Base-by-base conservation (phyloP, 2,113 vertebrate species). In the Melanerpes formicivorus region DNA sequence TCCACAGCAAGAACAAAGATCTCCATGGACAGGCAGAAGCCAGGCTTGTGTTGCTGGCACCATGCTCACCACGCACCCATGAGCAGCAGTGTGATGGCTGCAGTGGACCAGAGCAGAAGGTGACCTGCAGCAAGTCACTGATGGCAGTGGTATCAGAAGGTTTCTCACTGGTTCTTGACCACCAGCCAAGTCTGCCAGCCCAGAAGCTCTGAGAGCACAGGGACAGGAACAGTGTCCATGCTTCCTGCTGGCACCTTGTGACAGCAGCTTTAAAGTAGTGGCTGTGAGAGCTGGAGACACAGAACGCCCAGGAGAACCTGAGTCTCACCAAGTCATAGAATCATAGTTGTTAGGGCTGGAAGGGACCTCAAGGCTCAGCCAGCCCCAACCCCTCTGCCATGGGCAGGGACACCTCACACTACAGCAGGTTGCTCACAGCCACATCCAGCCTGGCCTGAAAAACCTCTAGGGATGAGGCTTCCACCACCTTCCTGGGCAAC, bases 1-100 rank as follows among this genome's bases (percentile, higher is more conserved):
- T 63, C 9, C 29, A 7, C 14, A 40, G 14, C 44, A 65, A 22
- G 54, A 50, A 50, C 48, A 22, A 52, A 32, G 48, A 27, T 4
- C 22, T 59, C 21, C 58, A 34, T 1, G 2, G 22, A 26, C 13
- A 66, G 22, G 44, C 18, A 1, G 1, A 26, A 18, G 22, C 58
- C 52, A 37, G 37, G 37, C 37, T 37, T 37, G 37, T 37, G 37
- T 9, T 37, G 37, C 37, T 37, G 10, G 37, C 64, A 29, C 14
- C 40, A 0, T 0, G 7, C n/a, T 22, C 44, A 6, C 5, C 14
- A 62, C 52, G 52, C 42, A 34, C 12, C 60, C 0, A 1, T 5
- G 44, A 23, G 17, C 56, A 26, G 72, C 40, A 30, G 48, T 2
- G 1, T 1, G 3, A n/a, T 2, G 8, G 21, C 9, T 44, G 26